Conservation (phyloP, 2,113 vertebrate species). For the Stictonetta naevosa region DNA sequence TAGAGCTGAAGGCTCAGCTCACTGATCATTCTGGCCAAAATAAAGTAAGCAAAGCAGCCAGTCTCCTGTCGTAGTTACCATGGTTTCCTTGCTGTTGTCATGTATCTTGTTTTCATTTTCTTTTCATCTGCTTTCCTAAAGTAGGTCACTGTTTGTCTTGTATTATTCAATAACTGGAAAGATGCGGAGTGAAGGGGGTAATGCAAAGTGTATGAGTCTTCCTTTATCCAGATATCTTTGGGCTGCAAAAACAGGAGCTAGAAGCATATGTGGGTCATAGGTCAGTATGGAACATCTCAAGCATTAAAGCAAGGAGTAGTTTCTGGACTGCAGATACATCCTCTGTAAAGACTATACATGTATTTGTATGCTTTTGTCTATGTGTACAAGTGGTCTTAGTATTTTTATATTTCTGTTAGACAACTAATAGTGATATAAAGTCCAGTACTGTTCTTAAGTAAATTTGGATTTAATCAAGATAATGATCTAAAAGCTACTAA, state of each 20-base stretch:
- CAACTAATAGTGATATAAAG: background rate
- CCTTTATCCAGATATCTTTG: constrained; percentile 58
- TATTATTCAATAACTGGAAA: constrained; percentile 90
- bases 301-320: background rate
- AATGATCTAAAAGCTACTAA: background rate
- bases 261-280: constrained; percentile 15
- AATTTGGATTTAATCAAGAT: background rate
- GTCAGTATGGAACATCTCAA: background rate
- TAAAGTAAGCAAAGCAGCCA: constrained; percentile 80
- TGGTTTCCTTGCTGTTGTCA: constrained; percentile 76
- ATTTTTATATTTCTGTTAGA: background rate
- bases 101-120: constrained; percentile 84
- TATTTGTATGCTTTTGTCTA: background rate
- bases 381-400: background rate
- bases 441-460: background rate
- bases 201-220: constrained; percentile 72
- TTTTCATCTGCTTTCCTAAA: constrained; percentile 87
- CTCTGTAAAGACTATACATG: background rate
- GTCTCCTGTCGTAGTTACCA: constrained; percentile 70
- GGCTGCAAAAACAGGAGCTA: constrained; percentile 37
- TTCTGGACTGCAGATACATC: background rate
- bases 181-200: constrained; percentile 70
- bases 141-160: constrained; percentile 97
- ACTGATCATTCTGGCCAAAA: constrained; percentile 75
- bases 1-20: constrained; percentile 89